Evolutionary conservation across 1,140 invertebrate species (phyloP), one percentile per base, ranked within the genome.

Genomic region (Ptiloglossa arizonensis): DNA sequence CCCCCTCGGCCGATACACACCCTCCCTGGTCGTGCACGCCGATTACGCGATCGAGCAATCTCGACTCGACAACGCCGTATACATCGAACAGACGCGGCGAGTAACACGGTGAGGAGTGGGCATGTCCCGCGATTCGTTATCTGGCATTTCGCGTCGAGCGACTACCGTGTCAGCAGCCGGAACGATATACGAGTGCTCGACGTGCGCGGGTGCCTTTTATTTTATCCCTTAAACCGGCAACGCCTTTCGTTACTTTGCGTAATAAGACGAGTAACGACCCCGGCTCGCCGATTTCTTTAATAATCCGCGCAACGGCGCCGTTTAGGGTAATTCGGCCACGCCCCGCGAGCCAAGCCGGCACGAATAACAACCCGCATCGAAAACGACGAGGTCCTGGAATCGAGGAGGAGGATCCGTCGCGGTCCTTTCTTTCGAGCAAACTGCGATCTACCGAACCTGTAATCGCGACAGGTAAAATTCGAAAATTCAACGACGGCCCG

Each of bases 251-350:
- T 4, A 27, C 35, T 52, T 64, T 17, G 46, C 46, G 59, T 52
- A 52, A 71, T 24, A 24, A 46, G 22, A 11, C 17, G 27, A 15
- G 4, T 29, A 35, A 22, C 56, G 38, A 22, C 35, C 22, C n/a
- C 19, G 27, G 38, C 22, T 35, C 17, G 6, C 41, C 27, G 56
- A 72, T 63, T 66, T 74, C 50, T 57, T 64, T 41, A 32, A 27
- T 46, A 56, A 74, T 44, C 27, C 62, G 15, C 19, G 72, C 52
- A 54, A 32, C 62, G 24, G 27, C 35, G 19, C 24, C 62, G 72
- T 67, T 74, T 54, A 44, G 38, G 50, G 27, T 46, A 44, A 74
- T 67, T 41, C 27, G 24, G 72, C 72, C 72, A 74, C 72, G 50
- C 72, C 72, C 72, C 44, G 27, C n/a, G 2, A 57, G 54, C 54